Conservation (phyloP, 2,888 invertebrate species). For the Bombylius discolor region DNA sequence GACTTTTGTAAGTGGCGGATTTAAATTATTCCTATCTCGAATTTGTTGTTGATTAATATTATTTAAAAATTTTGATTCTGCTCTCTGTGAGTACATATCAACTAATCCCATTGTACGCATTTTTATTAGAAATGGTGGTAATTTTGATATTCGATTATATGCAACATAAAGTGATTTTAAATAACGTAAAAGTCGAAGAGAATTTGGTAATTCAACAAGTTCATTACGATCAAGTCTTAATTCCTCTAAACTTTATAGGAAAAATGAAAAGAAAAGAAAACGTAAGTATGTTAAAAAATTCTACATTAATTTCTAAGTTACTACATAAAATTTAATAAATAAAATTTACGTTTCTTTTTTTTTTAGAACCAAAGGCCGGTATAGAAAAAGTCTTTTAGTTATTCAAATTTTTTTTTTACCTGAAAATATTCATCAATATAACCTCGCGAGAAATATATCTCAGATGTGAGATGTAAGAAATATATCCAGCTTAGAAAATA, state of each 20-base stretch:
- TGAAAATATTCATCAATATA: too few species aligned
- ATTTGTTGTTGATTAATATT: conserved; percentile 1
- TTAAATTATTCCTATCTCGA: conserved; percentile 9
- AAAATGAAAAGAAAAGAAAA: neutral
- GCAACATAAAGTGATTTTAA: conserved; percentile 48
- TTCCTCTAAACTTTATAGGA: conserved; percentile 49
- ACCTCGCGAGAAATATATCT: too few species aligned
- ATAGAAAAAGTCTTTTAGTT: too few species aligned
- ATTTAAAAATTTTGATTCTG: conserved; percentile 7
- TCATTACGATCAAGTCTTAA: conserved; percentile 60
- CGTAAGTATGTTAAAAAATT: neutral
- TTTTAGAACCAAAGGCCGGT: too few species aligned
- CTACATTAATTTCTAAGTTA: too few species aligned
- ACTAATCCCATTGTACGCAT: conserved; percentile 41
- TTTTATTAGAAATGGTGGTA: conserved; percentile 39
- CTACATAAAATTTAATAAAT: too few species aligned
- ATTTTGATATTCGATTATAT: conserved; percentile 40
- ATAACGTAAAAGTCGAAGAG: conserved; percentile 45
- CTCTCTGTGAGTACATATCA: conserved; percentile 16
- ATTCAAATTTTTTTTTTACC: too few species aligned
- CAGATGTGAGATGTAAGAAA: too few species aligned
- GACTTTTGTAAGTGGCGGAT: conserved; percentile 51
- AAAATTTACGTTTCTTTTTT: too few species aligned
- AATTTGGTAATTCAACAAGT: conserved; percentile 47
- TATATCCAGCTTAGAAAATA: too few species aligned